Conservation (phyloP, 53 echinoderm and acorn worm genomes). For the Mesocentrotus franciscanus region DNA sequence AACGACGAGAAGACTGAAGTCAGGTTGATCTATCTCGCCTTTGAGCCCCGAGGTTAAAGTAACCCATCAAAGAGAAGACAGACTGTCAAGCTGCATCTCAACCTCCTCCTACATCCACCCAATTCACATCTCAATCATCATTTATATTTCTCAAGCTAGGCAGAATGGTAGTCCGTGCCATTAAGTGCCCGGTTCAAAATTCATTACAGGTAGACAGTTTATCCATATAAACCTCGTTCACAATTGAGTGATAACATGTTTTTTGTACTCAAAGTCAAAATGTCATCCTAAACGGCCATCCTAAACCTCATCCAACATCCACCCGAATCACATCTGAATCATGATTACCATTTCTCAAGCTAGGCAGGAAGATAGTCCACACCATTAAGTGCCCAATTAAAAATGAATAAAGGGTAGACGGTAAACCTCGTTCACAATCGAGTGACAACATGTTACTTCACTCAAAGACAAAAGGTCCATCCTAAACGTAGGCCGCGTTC, state of each 20-base stretch:
- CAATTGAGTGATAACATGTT: too few relatives aligned
- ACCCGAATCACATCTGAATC: background rate
- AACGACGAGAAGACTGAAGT: slow-evolving; percentile 3
- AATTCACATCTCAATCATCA: background rate
- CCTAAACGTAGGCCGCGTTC: too few relatives aligned
- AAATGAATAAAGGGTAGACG: too few relatives aligned
- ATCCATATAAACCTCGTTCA: too few relatives aligned
- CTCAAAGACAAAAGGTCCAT: too few relatives aligned
- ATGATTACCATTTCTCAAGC: background rate
- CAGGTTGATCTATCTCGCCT: slow-evolving; percentile 35
- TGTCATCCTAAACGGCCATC: too few relatives aligned
- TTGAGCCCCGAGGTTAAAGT: slow-evolving; percentile 37
- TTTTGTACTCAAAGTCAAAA: too few relatives aligned
- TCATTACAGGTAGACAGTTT: too few relatives aligned
- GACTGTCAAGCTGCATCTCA: slow-evolving; percentile 36
- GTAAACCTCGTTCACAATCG: too few relatives aligned
- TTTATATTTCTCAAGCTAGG: background rate
- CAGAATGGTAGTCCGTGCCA: background rate
- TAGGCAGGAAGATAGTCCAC: background rate
- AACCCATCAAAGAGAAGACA: slow-evolving; percentile 11
- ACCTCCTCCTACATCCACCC: background rate
- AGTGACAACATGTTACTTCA: too few relatives aligned
- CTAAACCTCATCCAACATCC: background rate
- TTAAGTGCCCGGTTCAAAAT: background rate
- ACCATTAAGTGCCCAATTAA: background rate